Evolutionary conservation across 1,140 invertebrate genomes (phyloP), one percentile per base, ranked within the genome.

Genomic region (Zaprionus capensis): DNA sequence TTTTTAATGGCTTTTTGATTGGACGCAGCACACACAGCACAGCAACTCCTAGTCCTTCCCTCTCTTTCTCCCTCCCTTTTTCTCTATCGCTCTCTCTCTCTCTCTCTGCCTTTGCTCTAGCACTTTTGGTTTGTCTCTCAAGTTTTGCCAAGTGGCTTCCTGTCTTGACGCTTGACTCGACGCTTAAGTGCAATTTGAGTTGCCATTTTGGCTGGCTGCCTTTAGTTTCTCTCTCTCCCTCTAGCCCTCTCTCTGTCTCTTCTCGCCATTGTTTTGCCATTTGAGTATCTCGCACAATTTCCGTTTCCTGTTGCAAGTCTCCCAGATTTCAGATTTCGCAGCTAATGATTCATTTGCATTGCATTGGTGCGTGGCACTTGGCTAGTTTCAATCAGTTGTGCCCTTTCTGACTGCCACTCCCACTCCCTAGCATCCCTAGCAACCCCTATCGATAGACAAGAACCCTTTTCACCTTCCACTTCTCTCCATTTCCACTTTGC

Each of bases 1-100:
- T 91, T 91, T 91, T 91, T 91, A 91, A 91, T 91, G 90, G 90
- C 86, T 90, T 91, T 91, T 91, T 91, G 90, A 91, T 91, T 91
- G 90, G 87, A 85, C 82, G 80, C 61, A 83, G 76, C 71, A 76
- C 71, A 73, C 31, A 34, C 44, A 81, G 58, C n/a, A 64, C 15
- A 70, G 49, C 38, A 66, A 71, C 65, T 70, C 61, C 26, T 63
- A 55, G 49, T 63, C 44, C 58, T n/a, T 49, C 12, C 17, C 28
- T n/a, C 9, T 15, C 53, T 17, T 1, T 2, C 41, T 64, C 1
- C 28, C 28, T 53, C 22, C 44, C 36, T 66, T 28, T n/a, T 6
- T 22, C 9, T 17, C 9, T 44, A 26, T 17, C 20, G 14, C 4
- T 4, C 34, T 31, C 24, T 34, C n/a, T 22, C 34, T n/a, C 6